Evolutionary conservation across 2,797 vertebrate genomes (phyloP), one percentile per base, ranked within the genome.

Genomic region (Pitangus sulphuratus): DNA sequence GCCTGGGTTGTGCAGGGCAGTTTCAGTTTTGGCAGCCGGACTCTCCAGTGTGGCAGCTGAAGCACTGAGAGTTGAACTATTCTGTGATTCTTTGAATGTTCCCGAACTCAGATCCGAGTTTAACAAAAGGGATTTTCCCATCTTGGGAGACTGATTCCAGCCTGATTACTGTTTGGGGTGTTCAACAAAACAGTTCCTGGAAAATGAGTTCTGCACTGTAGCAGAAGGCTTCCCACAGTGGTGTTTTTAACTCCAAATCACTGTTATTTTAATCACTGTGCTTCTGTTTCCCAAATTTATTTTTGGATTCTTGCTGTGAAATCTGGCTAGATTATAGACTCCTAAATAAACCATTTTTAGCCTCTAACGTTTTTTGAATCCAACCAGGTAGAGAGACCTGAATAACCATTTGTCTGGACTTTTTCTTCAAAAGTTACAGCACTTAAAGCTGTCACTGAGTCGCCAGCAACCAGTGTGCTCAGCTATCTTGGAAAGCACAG

Each of bases 201-300:
- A 92, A 94, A 87, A 76, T 50, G 0, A 72, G 50, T 95, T 84
- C 30, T 79, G 62, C 30, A 20, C 60, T 86, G 72, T 62, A 87
- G 58, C 40, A 61, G 24, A 40, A 79, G 62, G 74, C 60, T 87
- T 87, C 39, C 25, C 15, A 5, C n/a, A n/a, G 68, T 4, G 11
- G 10, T 7, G 8, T n/a, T 90, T 80, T 84, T 31, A 80, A 80
- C 18, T 91, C 56, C 75, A 66, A 62, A 76, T 83, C 47, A 37
- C 66, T 85, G 87, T 92, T 97, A 54, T 50, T 89, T 89, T 89
- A 76, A 87, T 92, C 70, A 72, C 24, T 1, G 0, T 44, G 35
- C 31, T 70, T 94, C 70, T 91, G 68, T 69, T 95, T 89, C 76
- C 71, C 79, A 69, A 31, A 87, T 87, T 11, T 66, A n/a, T 62